These are phyloP conservation scores for Harpagus bidentatus DNA, from an alignment of 2,113 vertebrate genomes.

Conservation along the genomic window DNA sequence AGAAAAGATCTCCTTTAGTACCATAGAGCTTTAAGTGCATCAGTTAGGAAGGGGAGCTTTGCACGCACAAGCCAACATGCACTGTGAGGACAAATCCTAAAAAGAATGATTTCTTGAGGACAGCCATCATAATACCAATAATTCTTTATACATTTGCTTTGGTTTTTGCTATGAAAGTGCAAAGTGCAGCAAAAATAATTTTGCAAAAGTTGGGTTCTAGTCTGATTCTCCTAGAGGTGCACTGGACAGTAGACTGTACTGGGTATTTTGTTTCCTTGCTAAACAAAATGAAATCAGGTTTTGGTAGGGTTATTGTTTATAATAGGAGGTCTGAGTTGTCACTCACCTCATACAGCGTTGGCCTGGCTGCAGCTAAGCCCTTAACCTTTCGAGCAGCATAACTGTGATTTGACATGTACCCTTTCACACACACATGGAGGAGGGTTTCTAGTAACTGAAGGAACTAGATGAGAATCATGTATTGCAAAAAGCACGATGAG, in stretches of 20 bases:
- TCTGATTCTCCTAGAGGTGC: background rate
- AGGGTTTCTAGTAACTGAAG: background rate
- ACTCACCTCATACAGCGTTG: background rate
- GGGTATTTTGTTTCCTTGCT: background rate
- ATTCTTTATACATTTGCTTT: background rate
- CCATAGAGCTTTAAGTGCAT: background rate
- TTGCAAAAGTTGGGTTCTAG: background rate
- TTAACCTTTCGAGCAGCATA: background rate
- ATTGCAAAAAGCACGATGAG: background rate
- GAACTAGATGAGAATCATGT: background rate
- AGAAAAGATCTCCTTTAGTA: background rate
- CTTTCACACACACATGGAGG: background rate
- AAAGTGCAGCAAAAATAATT: background rate
- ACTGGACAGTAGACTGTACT: background rate
- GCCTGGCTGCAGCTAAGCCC: background rate
- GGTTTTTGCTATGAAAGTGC: background rate
- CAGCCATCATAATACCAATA: background rate
- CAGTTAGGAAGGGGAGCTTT: background rate
- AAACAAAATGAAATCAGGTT: background rate
- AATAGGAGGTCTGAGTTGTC: background rate
- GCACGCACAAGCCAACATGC: background rate
- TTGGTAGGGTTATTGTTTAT: background rate
- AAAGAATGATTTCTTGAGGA: background rate
- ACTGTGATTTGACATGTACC: background rate
- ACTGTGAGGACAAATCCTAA: background rate